These are phyloP conservation scores for Trachemys scripta DNA, from an alignment of 2,113 vertebrate species.

Conservation along the genomic window DNA sequence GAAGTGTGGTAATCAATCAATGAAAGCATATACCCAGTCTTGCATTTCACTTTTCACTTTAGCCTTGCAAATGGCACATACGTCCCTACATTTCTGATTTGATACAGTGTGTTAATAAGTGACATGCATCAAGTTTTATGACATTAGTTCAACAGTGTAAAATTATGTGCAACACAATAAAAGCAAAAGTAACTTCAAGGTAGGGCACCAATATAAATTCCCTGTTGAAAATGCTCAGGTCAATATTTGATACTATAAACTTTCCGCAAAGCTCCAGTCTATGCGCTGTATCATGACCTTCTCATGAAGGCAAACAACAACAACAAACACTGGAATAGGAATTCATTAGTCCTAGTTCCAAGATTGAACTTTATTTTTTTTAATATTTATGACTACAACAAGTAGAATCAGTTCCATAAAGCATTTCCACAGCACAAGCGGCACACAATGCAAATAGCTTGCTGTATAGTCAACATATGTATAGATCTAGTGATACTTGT, in stretches of 20 bases:
- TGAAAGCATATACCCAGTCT: neutral
- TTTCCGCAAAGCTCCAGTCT: neutral
- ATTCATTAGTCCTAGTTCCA: neutral
- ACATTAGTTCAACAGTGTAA: neutral
- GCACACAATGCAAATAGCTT: neutral
- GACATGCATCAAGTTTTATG: neutral
- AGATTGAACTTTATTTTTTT: neutral
- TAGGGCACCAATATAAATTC: neutral
- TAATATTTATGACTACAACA: neutral
- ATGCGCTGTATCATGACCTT: neutral
- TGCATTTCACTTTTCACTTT: neutral
- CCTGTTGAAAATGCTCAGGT: neutral
- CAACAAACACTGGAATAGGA: neutral
- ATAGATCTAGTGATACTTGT: neutral
- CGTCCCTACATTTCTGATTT: neutral
- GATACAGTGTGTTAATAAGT: neutral
- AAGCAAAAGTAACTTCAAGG: neutral
- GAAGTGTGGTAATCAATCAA: neutral
- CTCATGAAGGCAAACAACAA: neutral
- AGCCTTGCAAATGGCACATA: neutral
- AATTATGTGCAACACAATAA: neutral
- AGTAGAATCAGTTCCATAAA: neutral
- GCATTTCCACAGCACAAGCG: rapidly evolving
- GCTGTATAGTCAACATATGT: neutral
- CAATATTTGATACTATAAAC: neutral